Evolutionary conservation across 2,113 vertebrate genomes (phyloP).

Genomic region (Poeciliopsis occidentalis): DNA sequence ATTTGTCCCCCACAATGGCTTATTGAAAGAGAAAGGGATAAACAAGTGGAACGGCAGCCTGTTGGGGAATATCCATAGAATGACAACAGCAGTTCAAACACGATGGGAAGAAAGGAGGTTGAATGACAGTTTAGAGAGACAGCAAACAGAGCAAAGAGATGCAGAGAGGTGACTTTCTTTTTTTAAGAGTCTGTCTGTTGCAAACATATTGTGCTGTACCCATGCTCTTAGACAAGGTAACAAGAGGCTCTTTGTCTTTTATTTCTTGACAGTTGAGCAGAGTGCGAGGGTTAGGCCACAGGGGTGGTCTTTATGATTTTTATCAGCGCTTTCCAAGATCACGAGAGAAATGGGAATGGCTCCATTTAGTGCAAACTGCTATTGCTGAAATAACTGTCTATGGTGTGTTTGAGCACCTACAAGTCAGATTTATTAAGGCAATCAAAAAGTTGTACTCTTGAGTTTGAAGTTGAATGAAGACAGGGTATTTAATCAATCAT

Average conservation of each 20-base stretch:
- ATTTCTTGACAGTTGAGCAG: conserved; percentile 65
- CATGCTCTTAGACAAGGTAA: conserved; percentile 43
- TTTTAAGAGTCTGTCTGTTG: conserved; percentile 50
- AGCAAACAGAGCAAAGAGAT: conserved; percentile 47
- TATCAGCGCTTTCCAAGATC: conserved; percentile 55
- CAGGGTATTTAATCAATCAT: background rate
- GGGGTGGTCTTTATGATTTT: conserved; percentile 63
- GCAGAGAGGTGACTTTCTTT: conserved; percentile 47
- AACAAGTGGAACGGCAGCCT: conserved; percentile 59
- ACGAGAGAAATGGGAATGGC: conserved; percentile 47
- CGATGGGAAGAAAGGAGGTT: conserved; percentile 17
- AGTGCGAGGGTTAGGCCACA: conserved; percentile 52
- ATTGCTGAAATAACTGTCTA: conserved; percentile 34
- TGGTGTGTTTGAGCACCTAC: conserved; percentile 23
- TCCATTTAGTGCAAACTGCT: conserved; percentile 35
- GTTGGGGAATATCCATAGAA: conserved; percentile 56
- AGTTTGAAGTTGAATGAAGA: conserved; percentile 7
- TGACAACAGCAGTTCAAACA: conserved; percentile 38
- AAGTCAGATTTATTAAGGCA: conserved; percentile 22
- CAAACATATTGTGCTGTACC: conserved; percentile 62
- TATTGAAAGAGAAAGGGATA: conserved; percentile 65
- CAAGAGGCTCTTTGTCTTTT: conserved; percentile 66
- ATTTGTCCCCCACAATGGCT: conserved; percentile 40
- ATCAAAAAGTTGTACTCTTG: conserved; percentile 43
- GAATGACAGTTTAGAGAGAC: conserved; percentile 53